Evolutionary conservation across 1,140 invertebrate genomes (phyloP).

Genomic region (Helicorthomorpha holstii): DNA sequence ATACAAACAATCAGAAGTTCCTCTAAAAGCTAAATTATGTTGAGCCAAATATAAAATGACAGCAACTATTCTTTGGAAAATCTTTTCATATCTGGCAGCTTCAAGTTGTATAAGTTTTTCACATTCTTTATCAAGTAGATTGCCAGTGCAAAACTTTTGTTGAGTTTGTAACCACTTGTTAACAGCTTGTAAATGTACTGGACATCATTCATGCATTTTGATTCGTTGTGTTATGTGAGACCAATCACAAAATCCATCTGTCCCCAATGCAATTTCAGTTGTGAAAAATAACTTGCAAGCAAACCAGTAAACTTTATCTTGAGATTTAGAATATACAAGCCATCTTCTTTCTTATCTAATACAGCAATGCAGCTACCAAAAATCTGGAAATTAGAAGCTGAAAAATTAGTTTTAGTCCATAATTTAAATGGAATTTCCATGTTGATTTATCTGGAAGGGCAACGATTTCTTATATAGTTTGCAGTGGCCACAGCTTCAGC

Average conservation of each 20-base stretch:
- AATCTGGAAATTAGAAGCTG: too few relatives aligned
- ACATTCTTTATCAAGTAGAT: not conserved
- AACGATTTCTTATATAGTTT: too few relatives aligned
- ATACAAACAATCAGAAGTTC: not conserved
- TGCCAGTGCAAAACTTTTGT: too few relatives aligned
- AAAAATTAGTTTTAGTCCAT: too few relatives aligned
- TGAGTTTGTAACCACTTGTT: not conserved
- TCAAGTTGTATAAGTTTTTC: not conserved
- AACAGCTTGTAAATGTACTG: not conserved
- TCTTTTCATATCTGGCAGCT: not conserved
- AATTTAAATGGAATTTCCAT: too few relatives aligned
- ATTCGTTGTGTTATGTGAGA: not conserved
- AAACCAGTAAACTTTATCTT: not conserved
- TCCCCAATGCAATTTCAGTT: not conserved
- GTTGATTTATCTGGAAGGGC: too few relatives aligned
- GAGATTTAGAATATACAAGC: not conserved
- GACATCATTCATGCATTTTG: not conserved
- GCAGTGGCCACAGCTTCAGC: too few relatives aligned
- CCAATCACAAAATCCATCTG: not conserved
- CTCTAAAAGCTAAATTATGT: constrained; percentile 1
- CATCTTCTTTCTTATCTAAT: too few relatives aligned
- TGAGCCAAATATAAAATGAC: constrained; percentile 1
- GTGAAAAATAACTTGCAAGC: not conserved
- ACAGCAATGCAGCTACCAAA: too few relatives aligned
- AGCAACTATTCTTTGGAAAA: constrained; percentile 4